Conservation (phyloP, 2,888 invertebrate genomes). For the Protodeltote pygarga region DNA sequence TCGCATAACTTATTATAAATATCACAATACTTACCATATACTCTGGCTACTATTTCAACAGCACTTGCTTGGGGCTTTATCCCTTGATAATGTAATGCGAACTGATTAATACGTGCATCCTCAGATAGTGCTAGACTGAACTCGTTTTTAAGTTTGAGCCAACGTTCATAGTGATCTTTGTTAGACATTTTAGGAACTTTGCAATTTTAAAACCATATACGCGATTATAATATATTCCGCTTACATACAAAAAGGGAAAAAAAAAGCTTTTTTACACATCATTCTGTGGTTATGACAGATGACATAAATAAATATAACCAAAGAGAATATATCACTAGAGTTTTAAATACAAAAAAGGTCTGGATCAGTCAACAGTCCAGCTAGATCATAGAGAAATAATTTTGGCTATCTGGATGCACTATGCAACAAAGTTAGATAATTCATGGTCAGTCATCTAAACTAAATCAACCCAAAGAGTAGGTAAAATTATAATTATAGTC, state of each 20-base stretch:
- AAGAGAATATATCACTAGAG: too few species aligned
- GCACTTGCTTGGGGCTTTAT: conserved; percentile 81
- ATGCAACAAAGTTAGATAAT: too few species aligned
- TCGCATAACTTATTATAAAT: conserved; percentile 86
- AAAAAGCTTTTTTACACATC: not conserved
- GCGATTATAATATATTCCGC: not conserved
- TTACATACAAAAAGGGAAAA: not conserved
- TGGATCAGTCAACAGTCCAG: too few species aligned
- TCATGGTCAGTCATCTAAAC: too few species aligned
- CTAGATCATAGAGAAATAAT: too few species aligned
- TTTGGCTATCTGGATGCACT: too few species aligned
- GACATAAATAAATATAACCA: too few species aligned
- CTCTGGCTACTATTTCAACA: conserved; percentile 80
- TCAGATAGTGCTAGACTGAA: conserved; percentile 61
- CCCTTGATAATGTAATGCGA: conserved; percentile 64
- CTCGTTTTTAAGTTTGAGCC: conserved; percentile 72
- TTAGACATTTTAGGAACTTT: conserved; percentile 62
- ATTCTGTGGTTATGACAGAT: too few species aligned
- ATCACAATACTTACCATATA: conserved; percentile 83
- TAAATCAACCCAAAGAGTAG: too few species aligned
- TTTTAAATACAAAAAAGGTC: too few species aligned
- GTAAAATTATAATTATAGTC: too few species aligned
- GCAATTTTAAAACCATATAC: conserved; percentile 5
- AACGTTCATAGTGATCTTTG: conserved; percentile 71
- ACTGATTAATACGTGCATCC: conserved; percentile 69